Evolutionary conservation across 1,140 invertebrate genomes (phyloP).

Genomic region (Prorops nasuta): DNA sequence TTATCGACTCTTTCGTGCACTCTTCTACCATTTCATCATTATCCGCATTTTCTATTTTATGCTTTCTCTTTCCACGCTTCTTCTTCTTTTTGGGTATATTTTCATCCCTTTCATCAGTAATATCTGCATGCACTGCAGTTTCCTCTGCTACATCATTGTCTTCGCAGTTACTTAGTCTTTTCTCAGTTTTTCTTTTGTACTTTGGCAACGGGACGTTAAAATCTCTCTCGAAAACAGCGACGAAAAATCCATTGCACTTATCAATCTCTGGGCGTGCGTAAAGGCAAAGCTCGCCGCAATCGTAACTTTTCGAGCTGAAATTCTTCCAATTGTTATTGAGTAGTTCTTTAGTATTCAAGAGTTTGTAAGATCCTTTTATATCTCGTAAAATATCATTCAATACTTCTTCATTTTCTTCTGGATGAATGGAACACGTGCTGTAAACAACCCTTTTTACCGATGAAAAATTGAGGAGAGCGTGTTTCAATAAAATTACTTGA

Average conservation of each 20-base stretch:
- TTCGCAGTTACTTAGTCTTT: background rate
- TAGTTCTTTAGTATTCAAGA: constrained; percentile 62
- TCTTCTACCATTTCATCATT: background rate
- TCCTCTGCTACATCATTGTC: background rate
- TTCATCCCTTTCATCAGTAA: background rate
- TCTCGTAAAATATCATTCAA: constrained; percentile 65
- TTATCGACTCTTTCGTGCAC: background rate
- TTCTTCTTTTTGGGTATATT: background rate
- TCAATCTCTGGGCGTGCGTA: constrained; percentile 74
- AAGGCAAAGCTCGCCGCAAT: constrained; percentile 71
- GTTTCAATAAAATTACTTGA: constrained; percentile 81
- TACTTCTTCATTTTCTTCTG: constrained; percentile 92
- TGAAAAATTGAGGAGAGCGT: constrained; percentile 82
- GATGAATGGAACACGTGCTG: constrained; percentile 89
- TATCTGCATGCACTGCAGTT: background rate
- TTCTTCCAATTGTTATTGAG: constrained; percentile 67
- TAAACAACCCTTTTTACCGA: constrained; percentile 85
- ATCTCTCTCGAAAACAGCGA: constrained; percentile 80
- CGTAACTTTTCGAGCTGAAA: constrained; percentile 64
- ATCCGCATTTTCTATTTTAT: background rate
- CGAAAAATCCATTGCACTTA: constrained; percentile 90
- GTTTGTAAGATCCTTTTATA: constrained; percentile 61
- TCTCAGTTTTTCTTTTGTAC: constrained; percentile 2
- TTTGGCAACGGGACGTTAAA: constrained; percentile 32
- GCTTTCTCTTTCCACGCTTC: background rate